Conservation (phyloP, 1,140 invertebrate genomes). For the Tenebrio molitor region DNA sequence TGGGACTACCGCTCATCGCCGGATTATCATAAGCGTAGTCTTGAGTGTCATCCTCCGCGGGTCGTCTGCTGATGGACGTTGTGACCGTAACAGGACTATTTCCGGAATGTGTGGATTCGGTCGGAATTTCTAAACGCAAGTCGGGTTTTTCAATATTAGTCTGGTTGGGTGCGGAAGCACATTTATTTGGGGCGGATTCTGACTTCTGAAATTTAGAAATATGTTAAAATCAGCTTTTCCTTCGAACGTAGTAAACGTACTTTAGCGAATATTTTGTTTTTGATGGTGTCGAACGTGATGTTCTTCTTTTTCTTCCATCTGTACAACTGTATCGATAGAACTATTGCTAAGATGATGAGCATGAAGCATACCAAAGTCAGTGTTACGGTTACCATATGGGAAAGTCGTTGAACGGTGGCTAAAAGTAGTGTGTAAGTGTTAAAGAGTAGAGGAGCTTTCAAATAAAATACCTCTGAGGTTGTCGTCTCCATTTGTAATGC, state of each 20-base stretch:
- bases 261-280: conserved; percentile 56
- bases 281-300: conserved; percentile 56
- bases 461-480: conserved; percentile 56
- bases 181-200: conserved; percentile 34
- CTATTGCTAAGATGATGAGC: conserved; percentile 51
- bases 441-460: background rate
- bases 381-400: conserved; percentile 55
- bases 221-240: background rate
- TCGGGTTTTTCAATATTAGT: conserved; percentile 56
- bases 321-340: conserved; percentile 56
- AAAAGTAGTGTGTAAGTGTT: background rate
- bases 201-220: conserved; percentile 18
- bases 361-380: conserved; percentile 58
- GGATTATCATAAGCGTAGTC: conserved; percentile 81
- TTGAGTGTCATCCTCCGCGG: conserved; percentile 76
- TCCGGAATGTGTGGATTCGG: conserved; percentile 55
- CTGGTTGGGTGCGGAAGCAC: conserved; percentile 1
- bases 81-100: conserved; percentile 63
- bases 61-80: conserved; percentile 64
- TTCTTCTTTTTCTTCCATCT: conserved; percentile 62
- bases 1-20: conserved; percentile 74
- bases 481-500: conserved; percentile 32
- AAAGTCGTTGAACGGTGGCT: conserved; percentile 57
- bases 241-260: conserved; percentile 44
- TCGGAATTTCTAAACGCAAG: conserved; percentile 60